Evolutionary conservation across 64 coral and sea anemone genomes (phyloP).

Genomic region (Dendronephthya gigantea): DNA sequence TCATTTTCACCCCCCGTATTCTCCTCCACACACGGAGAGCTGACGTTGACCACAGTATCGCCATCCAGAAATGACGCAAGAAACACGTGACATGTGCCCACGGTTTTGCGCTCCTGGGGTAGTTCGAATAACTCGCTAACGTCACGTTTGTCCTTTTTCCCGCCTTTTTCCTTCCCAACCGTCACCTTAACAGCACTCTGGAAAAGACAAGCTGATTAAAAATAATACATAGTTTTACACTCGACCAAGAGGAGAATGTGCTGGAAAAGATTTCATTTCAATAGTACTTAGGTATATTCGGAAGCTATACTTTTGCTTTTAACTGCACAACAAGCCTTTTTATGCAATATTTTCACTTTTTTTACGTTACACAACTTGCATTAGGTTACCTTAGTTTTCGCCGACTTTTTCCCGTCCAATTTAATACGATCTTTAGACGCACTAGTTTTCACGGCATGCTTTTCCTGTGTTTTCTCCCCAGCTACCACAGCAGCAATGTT

Average conservation of each 20-base stretch:
- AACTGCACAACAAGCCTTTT: no score
- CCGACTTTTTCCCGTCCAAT: neutral
- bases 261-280: no score
- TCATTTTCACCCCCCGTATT: neutral
- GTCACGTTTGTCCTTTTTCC: constrained; percentile 1
- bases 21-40: neutral
- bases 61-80: neutral
- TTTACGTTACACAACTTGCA: no score
- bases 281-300: no score
- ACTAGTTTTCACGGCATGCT: neutral
- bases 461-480: constrained; percentile 1
- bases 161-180: neutral
- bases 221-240: no score
- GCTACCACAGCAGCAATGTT: constrained; percentile 15
- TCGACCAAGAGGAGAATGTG: no score
- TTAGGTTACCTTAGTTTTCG: neutral
- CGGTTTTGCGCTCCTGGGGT: neutral
- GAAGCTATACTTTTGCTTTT: no score
- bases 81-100: constrained; percentile 8
- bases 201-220: neutral
- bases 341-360: no score
- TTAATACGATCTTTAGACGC: neutral
- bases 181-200: neutral
- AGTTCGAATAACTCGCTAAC: neutral
- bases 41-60: neutral